Evolutionary conservation across 2,113 vertebrate species (phyloP).

Genomic region (Tragulus kanchil): DNA sequence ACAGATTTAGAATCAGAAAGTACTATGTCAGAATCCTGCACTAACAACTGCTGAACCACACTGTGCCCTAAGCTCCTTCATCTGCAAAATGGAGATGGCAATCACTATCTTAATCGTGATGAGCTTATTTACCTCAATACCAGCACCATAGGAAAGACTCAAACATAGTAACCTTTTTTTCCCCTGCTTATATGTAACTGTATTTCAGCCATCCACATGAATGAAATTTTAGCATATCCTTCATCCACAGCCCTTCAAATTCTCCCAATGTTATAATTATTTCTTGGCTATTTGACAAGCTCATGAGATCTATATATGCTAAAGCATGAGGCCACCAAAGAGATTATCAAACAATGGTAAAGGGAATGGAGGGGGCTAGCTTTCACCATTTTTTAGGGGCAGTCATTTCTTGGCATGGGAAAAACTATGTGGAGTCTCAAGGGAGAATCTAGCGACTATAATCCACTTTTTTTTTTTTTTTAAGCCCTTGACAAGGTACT

Average conservation of each 20-base stretch:
- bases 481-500: conserved; percentile 25
- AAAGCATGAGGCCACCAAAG: not conserved
- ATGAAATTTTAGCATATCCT: not conserved
- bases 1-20: not conserved
- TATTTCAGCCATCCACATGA: not conserved
- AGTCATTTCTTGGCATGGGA: conserved; percentile 3
- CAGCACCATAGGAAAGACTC: not conserved
- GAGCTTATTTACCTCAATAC: not conserved
- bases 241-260: not conserved
- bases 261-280: not conserved
- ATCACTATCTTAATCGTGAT: not conserved
- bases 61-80: not conserved
- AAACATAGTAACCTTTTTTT: not conserved
- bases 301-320: not conserved
- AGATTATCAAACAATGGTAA: not conserved
- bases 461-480: not conserved
- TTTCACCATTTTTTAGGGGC: not conserved
- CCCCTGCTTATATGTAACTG: not conserved
- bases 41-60: not conserved
- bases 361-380: not conserved
- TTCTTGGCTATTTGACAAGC: conserved; percentile 33
- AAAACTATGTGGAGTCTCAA: not conserved
- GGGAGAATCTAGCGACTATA: not conserved
- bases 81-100: not conserved
- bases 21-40: not conserved